Base-by-base conservation (phyloP, 2,797 vertebrate species). In the Brachymystax lenok region DNA sequence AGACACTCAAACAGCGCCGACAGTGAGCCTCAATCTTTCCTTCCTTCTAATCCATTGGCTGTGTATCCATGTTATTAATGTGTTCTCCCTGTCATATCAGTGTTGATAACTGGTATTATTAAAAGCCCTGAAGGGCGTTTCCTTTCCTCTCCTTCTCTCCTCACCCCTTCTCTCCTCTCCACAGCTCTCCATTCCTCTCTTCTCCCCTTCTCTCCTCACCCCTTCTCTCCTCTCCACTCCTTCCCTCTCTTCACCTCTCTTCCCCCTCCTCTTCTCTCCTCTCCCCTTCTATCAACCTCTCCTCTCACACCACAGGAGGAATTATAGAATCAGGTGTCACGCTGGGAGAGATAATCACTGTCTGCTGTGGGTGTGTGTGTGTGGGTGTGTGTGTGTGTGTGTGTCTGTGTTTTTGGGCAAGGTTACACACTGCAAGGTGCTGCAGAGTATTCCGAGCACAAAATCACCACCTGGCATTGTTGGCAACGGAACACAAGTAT, bases 391-490 rank as follows among this genome's bases (percentile, higher is more conserved):
- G 69, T 50, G 69, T 70, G 35, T 67, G 64, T 70, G n/a, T 70
- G 69, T 70, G 69, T 50, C 27, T 7, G 10, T 67, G 64, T 67
- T 3, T 66, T 27, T 66, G 64, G 66, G 5, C 12, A 19, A 12
- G 73, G 79, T 72, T 77, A 76, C 74, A 78, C 81, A 82, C 84
- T 77, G 78, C 79, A 82, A 66, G 87, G 77, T n/a, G 13, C 78
- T 35, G 77, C 70, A 74, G 80, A 89, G 67, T 77, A 87, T 83
- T 83, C 78, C 80, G 85, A 90, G 89, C 89, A 88, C 82, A 89
- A 86, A 92, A 90, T 88, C 84, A 80, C 88, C 89, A 88, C 86
- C 90, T 89, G 89, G 77, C 69, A 66, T 87, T 75, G 80, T 74
- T 88, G 77, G 81, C 85, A 81, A 33, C 27, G 3, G 14, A 35